Conservation (phyloP, 2,797 vertebrate genomes). For the Psittacula derbiana region DNA sequence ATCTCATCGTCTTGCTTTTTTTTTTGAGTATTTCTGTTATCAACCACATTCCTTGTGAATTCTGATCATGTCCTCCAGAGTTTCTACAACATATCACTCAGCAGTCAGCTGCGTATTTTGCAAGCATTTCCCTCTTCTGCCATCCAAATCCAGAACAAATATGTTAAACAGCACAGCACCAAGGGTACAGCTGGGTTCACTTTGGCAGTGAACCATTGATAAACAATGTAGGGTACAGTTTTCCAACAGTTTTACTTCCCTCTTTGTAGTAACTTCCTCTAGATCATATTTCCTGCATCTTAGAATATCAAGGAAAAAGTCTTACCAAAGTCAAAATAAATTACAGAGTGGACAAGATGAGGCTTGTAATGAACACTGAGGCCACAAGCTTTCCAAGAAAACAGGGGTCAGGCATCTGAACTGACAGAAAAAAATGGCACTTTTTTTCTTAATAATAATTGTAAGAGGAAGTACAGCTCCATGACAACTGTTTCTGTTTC, state of each 20-base stretch:
- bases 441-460: neutral
- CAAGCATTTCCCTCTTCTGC: neutral
- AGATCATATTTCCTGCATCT: conserved; percentile 13
- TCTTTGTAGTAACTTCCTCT: conserved; percentile 50
- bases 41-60: neutral
- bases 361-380: neutral
- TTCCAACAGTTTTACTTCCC: conserved; percentile 52
- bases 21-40: neutral
- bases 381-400: conserved; percentile 53
- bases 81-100: neutral
- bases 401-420: neutral
- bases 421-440: neutral
- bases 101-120: neutral
- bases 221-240: neutral
- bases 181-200: neutral
- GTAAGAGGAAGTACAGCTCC: conserved; percentile 33
- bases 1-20: neutral
- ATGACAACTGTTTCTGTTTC: conserved; percentile 40
- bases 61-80: neutral
- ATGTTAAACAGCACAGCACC: neutral
- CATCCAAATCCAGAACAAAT: neutral
- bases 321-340: conserved; percentile 55
- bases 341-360: conserved; percentile 36
- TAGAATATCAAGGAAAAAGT: conserved; percentile 52
- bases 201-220: neutral